Conservation (phyloP, 1,140 invertebrate genomes). For the Myzus persicae region DNA sequence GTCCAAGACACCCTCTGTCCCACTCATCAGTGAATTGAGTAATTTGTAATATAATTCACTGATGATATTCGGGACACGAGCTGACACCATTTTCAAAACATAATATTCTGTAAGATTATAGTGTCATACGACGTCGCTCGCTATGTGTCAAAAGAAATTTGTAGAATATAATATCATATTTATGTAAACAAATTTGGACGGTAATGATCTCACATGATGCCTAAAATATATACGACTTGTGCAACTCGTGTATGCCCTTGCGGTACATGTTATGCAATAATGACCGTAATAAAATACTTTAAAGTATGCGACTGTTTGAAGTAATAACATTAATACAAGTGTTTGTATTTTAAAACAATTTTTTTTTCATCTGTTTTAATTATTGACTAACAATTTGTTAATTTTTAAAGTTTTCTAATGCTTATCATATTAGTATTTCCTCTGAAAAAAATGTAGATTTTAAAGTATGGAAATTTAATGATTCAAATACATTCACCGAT, state of each 20-base stretch:
- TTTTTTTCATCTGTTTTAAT: neutral
- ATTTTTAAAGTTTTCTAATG: neutral
- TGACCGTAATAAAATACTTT: neutral
- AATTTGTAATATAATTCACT: neutral
- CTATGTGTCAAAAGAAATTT: neutral
- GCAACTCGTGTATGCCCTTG: neutral
- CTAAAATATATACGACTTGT: neutral
- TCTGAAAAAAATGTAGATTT: neutral
- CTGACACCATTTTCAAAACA: neutral
- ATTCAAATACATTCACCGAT: constrained; percentile 1
- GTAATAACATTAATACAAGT: neutral
- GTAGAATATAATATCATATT: neutral
- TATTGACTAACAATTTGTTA: neutral
- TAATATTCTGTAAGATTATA: neutral
- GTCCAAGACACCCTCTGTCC: neutral
- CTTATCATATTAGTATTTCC: no score
- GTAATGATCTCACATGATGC: neutral
- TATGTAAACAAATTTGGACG: neutral
- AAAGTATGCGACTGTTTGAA: neutral
- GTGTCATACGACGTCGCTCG: neutral
- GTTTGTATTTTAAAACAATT: neutral
- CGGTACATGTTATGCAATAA: neutral
- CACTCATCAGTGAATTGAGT: neutral
- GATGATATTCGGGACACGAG: neutral
- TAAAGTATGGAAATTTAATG: constrained; percentile 9